phyloP scores from a whole-genome alignment of 2,113 vertebrate genomes.

The Corythaeola cristata region DNA sequence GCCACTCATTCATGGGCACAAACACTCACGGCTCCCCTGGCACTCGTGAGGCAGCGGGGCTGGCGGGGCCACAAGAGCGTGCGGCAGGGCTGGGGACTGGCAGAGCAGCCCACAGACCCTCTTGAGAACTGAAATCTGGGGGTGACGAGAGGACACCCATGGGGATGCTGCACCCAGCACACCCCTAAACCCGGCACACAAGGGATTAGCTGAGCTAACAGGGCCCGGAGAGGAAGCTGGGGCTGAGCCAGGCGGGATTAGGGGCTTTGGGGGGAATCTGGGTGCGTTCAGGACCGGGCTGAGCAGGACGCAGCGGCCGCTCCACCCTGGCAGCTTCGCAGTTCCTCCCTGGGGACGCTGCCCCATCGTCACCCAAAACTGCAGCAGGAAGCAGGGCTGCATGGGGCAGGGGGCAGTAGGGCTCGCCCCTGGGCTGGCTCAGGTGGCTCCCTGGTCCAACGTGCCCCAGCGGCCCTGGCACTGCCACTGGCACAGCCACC shows the following conservation, averaged over 20 bases:
- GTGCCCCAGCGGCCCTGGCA: background rate
- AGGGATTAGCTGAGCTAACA: slow-evolving; percentile 27
- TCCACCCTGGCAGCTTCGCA: background rate
- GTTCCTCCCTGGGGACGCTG: background rate
- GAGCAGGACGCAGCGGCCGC: background rate
- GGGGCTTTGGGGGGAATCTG: slow-evolving; percentile 46
- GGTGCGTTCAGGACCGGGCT: background rate
- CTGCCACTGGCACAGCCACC: background rate
- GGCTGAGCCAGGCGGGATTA: slow-evolving; percentile 48
- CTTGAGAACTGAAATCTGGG: background rate
- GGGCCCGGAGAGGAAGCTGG: slow-evolving; percentile 24
- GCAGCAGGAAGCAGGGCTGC: slow-evolving; percentile 31
- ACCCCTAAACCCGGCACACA: background rate
- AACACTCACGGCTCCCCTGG: background rate
- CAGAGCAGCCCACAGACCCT: background rate
- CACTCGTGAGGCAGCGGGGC: background rate
- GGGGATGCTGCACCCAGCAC: background rate
- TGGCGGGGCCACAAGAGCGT: background rate
- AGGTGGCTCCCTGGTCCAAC: background rate
- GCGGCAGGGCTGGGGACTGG: background rate
- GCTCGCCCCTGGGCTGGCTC: background rate
- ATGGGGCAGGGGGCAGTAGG: background rate
- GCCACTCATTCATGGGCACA: background rate
- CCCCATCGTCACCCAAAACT: slow-evolving; percentile 7
- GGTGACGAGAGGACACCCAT: background rate